phyloP scores from a whole-genome alignment of 2,888 invertebrate species.

The Leucoma salicis region DNA sequence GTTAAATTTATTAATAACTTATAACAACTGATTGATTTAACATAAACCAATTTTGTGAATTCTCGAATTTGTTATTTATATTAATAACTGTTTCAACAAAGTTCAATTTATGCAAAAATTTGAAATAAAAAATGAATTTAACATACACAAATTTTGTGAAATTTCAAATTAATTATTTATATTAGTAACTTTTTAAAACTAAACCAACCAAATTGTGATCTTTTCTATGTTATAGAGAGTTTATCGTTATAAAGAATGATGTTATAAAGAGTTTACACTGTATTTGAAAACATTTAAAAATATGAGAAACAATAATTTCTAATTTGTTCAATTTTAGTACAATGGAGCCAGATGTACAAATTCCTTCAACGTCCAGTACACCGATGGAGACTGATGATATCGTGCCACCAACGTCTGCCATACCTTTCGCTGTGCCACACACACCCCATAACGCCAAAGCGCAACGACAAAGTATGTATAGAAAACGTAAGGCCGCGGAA shows the following conservation, averaged over 20 bases:
- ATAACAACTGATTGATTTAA: conserved; percentile 3
- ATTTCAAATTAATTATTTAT: conserved; percentile 14
- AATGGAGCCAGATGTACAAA: conserved; percentile 27
- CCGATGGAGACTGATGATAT: conserved; percentile 26
- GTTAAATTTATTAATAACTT: conserved; percentile 13
- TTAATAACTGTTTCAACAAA: conserved; percentile 9
- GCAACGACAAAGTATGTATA: conserved; percentile 26
- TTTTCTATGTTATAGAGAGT: conserved; percentile 16
- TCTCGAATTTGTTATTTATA: conserved; percentile 2
- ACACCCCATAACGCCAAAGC: conserved; percentile 26
- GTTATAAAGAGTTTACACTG: conserved; percentile 25
- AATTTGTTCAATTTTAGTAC: conserved; percentile 24
- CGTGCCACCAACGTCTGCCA: conserved; percentile 29
- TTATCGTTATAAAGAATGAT: conserved; percentile 15
- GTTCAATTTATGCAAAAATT: conserved; percentile 12
- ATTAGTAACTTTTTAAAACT: conserved; percentile 7
- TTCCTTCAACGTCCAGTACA: conserved; percentile 30
- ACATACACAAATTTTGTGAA: conserved; percentile 11
- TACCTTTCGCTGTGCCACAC: conserved; percentile 30
- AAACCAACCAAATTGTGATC: conserved; percentile 20
- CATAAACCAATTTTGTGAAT: conserved; percentile 9
- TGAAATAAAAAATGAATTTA: conserved; percentile 10
- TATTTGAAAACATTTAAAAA: conserved; percentile 21
- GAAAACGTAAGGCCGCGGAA: conserved; percentile 23
- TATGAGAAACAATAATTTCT: conserved; percentile 22